These are phyloP conservation scores for Castor canadensis DNA, from an alignment of 2,113 vertebrate species.

Conservation along the genomic window DNA sequence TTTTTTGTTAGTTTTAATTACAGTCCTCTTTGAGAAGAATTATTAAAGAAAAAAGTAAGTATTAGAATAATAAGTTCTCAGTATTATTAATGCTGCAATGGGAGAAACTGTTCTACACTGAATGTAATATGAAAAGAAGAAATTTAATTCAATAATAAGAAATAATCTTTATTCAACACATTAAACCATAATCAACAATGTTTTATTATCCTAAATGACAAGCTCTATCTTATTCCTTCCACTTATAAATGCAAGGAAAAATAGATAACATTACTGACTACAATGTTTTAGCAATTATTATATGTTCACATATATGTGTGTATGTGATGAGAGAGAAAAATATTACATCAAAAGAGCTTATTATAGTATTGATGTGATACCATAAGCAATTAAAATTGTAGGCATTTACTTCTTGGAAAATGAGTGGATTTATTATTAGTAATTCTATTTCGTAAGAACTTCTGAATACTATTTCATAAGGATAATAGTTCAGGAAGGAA, in stretches of 20 bases:
- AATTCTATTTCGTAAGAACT: neutral
- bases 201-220: conserved; percentile 17
- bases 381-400: neutral
- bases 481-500: conserved; percentile 40
- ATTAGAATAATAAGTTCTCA: neutral
- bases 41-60: neutral
- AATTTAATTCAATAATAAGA: conserved; percentile 50
- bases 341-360: neutral
- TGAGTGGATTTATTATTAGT: conserved; percentile 33
- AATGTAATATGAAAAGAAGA: conserved; percentile 28
- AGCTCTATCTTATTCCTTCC: conserved; percentile 39
- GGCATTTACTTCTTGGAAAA: conserved; percentile 18
- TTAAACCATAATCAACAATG: conserved; percentile 25
- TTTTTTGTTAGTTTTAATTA: neutral
- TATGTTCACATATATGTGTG: neutral
- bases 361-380: neutral
- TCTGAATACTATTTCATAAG: conserved; percentile 36
- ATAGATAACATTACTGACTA: conserved; percentile 50
- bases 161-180: conserved; percentile 47
- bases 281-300: neutral
- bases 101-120: neutral
- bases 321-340: neutral
- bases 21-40: neutral
- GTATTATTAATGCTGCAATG: neutral
- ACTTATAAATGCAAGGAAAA: conserved; percentile 35